Percentiles rank a stretch among this genome's conserved stretches.
Conservation (phyloP, 2,888 invertebrate species). For the Electrophaes corylata region DNA sequence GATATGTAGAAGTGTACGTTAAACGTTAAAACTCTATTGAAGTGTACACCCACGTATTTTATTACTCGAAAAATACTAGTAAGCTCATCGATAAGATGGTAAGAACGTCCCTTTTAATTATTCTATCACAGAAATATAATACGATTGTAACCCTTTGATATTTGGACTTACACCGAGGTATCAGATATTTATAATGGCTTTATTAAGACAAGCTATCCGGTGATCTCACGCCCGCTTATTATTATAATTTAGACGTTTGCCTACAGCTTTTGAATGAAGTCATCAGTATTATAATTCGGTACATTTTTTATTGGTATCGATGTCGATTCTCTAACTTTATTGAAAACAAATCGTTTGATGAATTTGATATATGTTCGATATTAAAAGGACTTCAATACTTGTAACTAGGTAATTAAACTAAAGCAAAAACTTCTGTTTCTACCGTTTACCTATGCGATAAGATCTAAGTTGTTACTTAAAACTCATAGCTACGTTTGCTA, state of each 20-base stretch:
- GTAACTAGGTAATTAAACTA: background rate
- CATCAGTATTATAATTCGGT: constrained; percentile 57
- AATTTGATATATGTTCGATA: constrained; percentile 1
- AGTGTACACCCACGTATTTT: background rate
- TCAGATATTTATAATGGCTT: constrained; percentile 83
- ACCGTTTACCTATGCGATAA: constrained; percentile 49
- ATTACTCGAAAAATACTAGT: background rate
- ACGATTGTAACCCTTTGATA: constrained; percentile 61
- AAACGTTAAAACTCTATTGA: no score
- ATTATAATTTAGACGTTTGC: constrained; percentile 83
- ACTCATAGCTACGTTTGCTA: constrained; percentile 73
- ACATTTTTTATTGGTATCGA: constrained; percentile 37
- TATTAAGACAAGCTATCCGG: constrained; percentile 77
- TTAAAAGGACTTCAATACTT: background rate
- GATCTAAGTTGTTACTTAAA: constrained; percentile 61
- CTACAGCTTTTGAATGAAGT: constrained; percentile 80
- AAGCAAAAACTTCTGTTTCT: background rate
- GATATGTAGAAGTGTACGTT: background rate
- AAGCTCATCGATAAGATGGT: background rate
- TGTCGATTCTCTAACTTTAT: constrained; percentile 36
- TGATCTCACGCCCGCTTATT: constrained; percentile 81
- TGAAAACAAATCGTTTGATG: constrained; percentile 1
- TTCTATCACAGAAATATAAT: constrained; percentile 55
- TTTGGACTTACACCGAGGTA: constrained; percentile 69
- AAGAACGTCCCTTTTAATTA: constrained; percentile 45